A percentile compares a stretch with the other conserved stretches of the same genome.
Conservation (phyloP, 2,113 vertebrate species). For the Aldabrachelys gigantea region DNA sequence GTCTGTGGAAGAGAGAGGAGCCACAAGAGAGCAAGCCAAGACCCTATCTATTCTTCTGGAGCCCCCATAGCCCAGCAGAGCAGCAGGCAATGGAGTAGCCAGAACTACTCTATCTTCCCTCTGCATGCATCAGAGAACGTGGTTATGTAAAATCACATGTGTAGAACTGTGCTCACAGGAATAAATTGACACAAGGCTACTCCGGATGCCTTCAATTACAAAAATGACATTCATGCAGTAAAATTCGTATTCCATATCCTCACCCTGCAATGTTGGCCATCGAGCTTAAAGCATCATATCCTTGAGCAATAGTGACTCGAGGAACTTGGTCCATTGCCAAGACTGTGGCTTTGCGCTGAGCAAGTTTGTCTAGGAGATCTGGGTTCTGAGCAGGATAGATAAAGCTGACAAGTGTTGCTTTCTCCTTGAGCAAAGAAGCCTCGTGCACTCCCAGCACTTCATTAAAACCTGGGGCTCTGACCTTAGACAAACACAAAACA, state of each 20-base stretch:
- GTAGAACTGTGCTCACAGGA: neutral
- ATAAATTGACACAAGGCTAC: neutral
- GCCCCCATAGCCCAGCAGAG: neutral
- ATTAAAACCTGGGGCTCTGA: slow-evolving; percentile 75
- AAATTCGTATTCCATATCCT: neutral
- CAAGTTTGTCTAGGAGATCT: slow-evolving; percentile 77
- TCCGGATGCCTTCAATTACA: neutral
- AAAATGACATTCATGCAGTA: neutral
- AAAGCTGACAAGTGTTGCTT: slow-evolving; percentile 78
- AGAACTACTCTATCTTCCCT: neutral
- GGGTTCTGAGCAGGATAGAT: slow-evolving; percentile 83
- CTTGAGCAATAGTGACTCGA: slow-evolving; percentile 85
- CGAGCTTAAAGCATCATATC: slow-evolving; percentile 81
- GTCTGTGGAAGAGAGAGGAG: neutral
- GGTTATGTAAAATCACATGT: neutral
- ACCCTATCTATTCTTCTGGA: neutral
- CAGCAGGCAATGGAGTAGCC: neutral
- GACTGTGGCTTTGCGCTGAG: slow-evolving; percentile 75
- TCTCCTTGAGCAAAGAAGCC: slow-evolving; percentile 75
- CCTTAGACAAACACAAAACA: slow-evolving; percentile 48
- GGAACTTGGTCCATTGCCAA: slow-evolving; percentile 84
- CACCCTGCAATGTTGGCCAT: slow-evolving; percentile 83
- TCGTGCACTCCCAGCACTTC: slow-evolving; percentile 62
- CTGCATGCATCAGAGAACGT: neutral
- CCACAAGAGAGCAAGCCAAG: neutral